phyloP scores from a whole-genome alignment of 2,113 vertebrate species.

The Synchiropus splendidus region DNA sequence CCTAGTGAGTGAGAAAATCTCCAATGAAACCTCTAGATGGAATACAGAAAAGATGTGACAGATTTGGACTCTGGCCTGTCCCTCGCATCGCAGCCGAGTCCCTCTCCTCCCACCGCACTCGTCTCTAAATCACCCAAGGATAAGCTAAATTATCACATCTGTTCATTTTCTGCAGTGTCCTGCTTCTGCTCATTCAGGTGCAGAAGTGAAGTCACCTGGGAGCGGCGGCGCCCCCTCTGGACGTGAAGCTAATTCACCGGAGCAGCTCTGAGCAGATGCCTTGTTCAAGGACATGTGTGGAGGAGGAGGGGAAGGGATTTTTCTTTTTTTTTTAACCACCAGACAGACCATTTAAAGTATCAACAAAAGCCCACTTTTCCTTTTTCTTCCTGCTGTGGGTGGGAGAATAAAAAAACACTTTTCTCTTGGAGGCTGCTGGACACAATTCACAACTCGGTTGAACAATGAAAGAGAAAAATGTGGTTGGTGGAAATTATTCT shows the following conservation, averaged over 20 bases:
- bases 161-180: slow-evolving; percentile 9
- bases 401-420: too few species aligned
- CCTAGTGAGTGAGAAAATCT: too few species aligned
- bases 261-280: slow-evolving; percentile 17
- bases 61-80: too few species aligned
- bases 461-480: too few species aligned
- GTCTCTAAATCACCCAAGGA: too few species aligned
- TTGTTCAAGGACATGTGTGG: slow-evolving; percentile 12
- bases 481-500: background rate
- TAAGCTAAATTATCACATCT: slow-evolving; percentile 10
- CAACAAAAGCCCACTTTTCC: slow-evolving; percentile 6
- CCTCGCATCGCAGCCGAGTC: too few species aligned
- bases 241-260: slow-evolving; percentile 11
- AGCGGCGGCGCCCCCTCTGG: slow-evolving; percentile 18
- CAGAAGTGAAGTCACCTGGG: slow-evolving; percentile 23
- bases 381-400: too few species aligned
- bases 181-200: slow-evolving; percentile 11
- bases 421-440: too few species aligned
- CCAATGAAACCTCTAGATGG: too few species aligned
- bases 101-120: too few species aligned
- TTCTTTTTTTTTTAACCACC: slow-evolving; percentile 1
- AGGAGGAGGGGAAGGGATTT: background rate
- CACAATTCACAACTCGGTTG: too few species aligned
- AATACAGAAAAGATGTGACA: too few species aligned
- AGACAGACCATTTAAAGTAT: slow-evolving; percentile 3